phyloP scores from a whole-genome alignment of 30 jellyfish, hydroid and myxozoan genomes.

The Phacellophora camtschatica region DNA sequence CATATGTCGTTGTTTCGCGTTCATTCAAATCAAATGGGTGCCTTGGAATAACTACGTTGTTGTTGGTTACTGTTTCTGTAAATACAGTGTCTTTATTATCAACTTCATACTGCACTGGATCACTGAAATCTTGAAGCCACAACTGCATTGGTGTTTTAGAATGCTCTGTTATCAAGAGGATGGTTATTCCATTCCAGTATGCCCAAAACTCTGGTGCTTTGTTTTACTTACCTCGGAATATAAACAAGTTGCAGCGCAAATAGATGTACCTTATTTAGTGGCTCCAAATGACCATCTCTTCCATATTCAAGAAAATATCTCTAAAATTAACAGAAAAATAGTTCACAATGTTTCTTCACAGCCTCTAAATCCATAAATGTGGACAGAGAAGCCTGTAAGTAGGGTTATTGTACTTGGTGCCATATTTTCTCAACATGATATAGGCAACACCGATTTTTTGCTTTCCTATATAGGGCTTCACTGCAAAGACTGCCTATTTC shows the following conservation, averaged over 20 bases:
- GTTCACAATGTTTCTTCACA: slow-evolving; percentile 3
- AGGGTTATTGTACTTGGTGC: background rate
- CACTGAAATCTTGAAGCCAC: slow-evolving; percentile 5
- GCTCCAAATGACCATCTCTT: slow-evolving; percentile 14
- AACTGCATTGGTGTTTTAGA: slow-evolving; percentile 10
- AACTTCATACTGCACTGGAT: slow-evolving; percentile 3
- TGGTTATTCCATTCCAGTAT: background rate
- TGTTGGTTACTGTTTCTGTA: background rate
- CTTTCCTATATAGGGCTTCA: background rate
- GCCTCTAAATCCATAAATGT: slow-evolving; percentile 17
- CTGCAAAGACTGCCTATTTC: background rate
- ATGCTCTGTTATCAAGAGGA: background rate
- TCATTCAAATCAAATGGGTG: background rate
- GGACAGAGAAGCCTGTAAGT: slow-evolving; percentile 18
- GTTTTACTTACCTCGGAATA: background rate
- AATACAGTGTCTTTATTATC: background rate
- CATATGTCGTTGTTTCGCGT: background rate
- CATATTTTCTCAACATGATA: background rate
- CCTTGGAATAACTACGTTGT: slow-evolving; percentile 18
- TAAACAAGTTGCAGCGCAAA: slow-evolving; percentile 27
- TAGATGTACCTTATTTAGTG: slow-evolving; percentile 1
- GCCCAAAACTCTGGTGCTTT: background rate
- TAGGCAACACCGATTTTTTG: slow-evolving; percentile 14
- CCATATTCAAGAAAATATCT: background rate
- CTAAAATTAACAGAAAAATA: background rate